Percentiles rank a stretch among this genome's conserved stretches.
These are phyloP conservation scores for Sigmodon hispidus DNA, from an alignment of 2,113 vertebrate species.

Conservation along the genomic window DNA sequence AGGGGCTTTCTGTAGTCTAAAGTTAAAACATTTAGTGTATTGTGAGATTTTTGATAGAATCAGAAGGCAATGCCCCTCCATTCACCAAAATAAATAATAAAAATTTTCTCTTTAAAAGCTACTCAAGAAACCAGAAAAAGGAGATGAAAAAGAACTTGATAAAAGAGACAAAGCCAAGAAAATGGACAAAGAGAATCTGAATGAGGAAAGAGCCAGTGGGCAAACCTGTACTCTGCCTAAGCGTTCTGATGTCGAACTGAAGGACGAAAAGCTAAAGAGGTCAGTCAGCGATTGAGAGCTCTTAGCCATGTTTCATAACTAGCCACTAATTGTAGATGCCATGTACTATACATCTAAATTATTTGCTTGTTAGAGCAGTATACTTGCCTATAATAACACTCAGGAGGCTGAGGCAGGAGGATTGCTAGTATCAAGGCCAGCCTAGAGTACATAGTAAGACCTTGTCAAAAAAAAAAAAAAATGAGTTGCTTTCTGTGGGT, in stretches of 20 bases:
- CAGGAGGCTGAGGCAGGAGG: background rate
- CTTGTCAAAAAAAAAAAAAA: background rate
- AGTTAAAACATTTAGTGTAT: slow-evolving; percentile 46
- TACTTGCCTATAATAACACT: background rate
- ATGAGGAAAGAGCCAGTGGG: slow-evolving; percentile 90
- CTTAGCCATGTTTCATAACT: slow-evolving; percentile 71
- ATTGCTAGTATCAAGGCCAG: background rate
- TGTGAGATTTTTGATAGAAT: background rate
- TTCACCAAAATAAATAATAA: slow-evolving; percentile 65
- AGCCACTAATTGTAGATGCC: slow-evolving; percentile 50
- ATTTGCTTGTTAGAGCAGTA: background rate
- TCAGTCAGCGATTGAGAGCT: slow-evolving; percentile 85
- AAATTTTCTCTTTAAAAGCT: slow-evolving; percentile 88
- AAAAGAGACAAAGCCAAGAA: slow-evolving; percentile 96
- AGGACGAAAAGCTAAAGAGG: slow-evolving; percentile 95
- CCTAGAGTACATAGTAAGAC: background rate
- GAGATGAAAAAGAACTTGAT: slow-evolving; percentile 92
- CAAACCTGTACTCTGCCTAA: slow-evolving; percentile 86
- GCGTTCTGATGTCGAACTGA: slow-evolving; percentile 90
- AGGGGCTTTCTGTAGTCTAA: slow-evolving; percentile 6
- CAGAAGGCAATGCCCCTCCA: slow-evolving; percentile 1
- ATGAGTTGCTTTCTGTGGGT: background rate
- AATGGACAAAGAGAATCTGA: slow-evolving; percentile 91
- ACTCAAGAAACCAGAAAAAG: slow-evolving; percentile 95
- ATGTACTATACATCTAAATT: slow-evolving; percentile 39